These are phyloP conservation scores for Patella caerulea DNA, from an alignment of 2,888 invertebrate genomes.

Conservation along the genomic window DNA sequence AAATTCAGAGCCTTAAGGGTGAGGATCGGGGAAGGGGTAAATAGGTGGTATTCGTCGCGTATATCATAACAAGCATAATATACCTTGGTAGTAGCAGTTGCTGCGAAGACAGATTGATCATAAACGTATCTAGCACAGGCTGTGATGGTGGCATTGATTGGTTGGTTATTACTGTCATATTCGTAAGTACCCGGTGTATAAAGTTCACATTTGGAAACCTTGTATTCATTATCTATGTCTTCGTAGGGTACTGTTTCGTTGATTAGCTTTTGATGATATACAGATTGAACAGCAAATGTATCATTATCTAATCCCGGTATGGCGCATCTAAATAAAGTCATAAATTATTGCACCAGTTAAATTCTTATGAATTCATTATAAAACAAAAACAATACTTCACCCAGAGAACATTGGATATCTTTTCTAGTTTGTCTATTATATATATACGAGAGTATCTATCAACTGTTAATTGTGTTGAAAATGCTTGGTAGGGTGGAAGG, in stretches of 20 bases:
- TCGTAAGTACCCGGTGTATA: conserved; percentile 6
- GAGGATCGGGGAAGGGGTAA: no score
- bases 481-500: no score
- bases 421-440: no score
- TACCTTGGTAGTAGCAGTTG: conserved; percentile 33
- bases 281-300: conserved; percentile 29
- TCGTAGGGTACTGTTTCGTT: conserved; percentile 23
- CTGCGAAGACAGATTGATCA: conserved; percentile 25
- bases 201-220: conserved; percentile 12
- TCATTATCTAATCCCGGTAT: conserved; percentile 33
- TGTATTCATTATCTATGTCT: not conserved
- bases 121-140: conserved; percentile 34
- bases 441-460: no score
- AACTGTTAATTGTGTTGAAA: no score
- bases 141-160: conserved; percentile 16
- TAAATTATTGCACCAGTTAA: not conserved
- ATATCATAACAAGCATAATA: not conserved
- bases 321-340: conserved; percentile 26
- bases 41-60: no score
- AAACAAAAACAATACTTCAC: no score
- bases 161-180: conserved; percentile 16
- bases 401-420: no score
- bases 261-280: conserved; percentile 23
- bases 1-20: no score
- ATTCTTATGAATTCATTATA: no score